Evolutionary conservation across 2,113 vertebrate species (phyloP), one percentile per base, ranked within the genome.

Genomic region (Ptychochromis oligacanthus): DNA sequence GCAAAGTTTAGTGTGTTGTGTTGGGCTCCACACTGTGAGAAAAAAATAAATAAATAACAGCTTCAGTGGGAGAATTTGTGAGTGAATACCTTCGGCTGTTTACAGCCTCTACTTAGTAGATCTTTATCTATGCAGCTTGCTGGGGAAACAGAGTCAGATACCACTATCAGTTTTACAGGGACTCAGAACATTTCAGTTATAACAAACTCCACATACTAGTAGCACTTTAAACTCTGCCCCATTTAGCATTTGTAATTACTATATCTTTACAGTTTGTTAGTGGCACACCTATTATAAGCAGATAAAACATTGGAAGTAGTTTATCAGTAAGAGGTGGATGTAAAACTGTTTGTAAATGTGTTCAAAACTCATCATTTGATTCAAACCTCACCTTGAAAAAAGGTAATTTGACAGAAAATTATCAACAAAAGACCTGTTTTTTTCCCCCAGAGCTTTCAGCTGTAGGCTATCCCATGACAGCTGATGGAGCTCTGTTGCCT

Each of bases 91-190:
- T 6, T 56, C 1, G n/a, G 67, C 62, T 7, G 79, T 67, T 82
- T 13, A 34, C 38, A 5, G 54, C 58, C 70, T 88, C 56, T 24
- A 75, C 79, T 85, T 46, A 85, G 57, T 52, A 79, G 86, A 87
- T 89, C 28, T 34, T 88, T 75, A 92, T 91, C 91, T 89, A 22
- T 77, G 61, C 40, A 36, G 75, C 52, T 1, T 1, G 36, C 46
- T 28, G 61, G 13, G n/a, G 36, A 40, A 4, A n/a, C 46, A 18
- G n/a, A 52, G 38, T 54, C 26, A 40, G 43, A 67, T 72, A 26
- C 11, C 36, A 11, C 38, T 14, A 26, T 58, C 55, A 13, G 38
- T 28, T 31, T 72, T 14, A 59, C 36, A 20, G 4, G 56, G 14
- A 14, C 75, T n/a, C 65, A n/a, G 36, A 36, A 36, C 36, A 36